Conservation (phyloP, 2,888 invertebrate genomes). For the Octodonta nipae region DNA sequence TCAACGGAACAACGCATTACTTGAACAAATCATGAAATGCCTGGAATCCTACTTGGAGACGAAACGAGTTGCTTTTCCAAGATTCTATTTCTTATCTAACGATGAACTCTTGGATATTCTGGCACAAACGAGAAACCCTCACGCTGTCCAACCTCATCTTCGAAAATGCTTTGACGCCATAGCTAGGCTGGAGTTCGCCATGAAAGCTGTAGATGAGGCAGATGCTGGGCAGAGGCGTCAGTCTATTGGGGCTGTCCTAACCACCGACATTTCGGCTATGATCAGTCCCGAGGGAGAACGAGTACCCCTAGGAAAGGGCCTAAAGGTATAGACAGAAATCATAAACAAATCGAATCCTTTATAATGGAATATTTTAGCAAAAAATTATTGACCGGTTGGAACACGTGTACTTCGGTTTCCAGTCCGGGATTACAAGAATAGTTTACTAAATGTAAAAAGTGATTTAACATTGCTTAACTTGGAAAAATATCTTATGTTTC, state of each 20-base stretch:
- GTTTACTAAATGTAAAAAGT: no score
- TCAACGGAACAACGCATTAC: slow-evolving; percentile 56
- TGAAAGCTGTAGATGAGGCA: slow-evolving; percentile 36
- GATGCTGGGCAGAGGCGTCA: slow-evolving; percentile 31
- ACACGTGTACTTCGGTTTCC: no score
- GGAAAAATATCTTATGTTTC: no score
- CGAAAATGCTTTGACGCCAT: slow-evolving; percentile 83
- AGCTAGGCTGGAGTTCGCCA: slow-evolving; percentile 62
- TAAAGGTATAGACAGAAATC: slow-evolving; percentile 41
- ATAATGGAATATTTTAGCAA: neutral
- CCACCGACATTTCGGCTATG: slow-evolving; percentile 79
- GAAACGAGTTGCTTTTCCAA: slow-evolving; percentile 73
- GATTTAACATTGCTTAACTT: no score
- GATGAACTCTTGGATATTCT: slow-evolving; percentile 81
- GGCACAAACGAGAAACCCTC: slow-evolving; percentile 66
- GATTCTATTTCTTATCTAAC: slow-evolving; percentile 82
- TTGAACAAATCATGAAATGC: slow-evolving; percentile 83
- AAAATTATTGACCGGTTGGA: no score
- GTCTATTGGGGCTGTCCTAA: slow-evolving; percentile 38
- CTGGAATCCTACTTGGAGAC: slow-evolving; percentile 80
- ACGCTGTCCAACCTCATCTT: slow-evolving; percentile 79
- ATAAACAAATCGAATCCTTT: neutral
- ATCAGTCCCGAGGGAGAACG: slow-evolving; percentile 80
- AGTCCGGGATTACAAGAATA: no score
- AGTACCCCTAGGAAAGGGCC: slow-evolving; percentile 53